Conservation (phyloP, 2,113 vertebrate species). For the Lutjanus erythropterus region DNA sequence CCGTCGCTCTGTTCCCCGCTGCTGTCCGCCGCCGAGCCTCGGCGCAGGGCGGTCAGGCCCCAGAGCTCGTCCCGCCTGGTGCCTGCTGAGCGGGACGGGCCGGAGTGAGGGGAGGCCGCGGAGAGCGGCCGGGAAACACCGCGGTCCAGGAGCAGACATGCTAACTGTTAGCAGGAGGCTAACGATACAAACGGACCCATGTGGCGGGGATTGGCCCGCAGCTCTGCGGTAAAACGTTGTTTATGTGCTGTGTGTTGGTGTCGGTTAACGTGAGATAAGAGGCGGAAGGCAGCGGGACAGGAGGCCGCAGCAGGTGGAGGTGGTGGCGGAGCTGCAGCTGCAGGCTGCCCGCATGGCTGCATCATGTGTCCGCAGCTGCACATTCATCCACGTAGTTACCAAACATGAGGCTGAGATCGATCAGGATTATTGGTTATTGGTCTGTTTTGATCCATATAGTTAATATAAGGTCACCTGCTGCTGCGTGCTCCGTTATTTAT, state of each 20-base stretch:
- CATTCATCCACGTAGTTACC: slow-evolving; percentile 12
- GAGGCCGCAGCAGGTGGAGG: slow-evolving; percentile 37
- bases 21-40: background rate
- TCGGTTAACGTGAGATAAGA: accelerated
- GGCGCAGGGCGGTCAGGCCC: background rate
- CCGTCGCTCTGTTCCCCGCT: background rate
- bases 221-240: background rate
- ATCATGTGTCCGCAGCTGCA: slow-evolving; percentile 58
- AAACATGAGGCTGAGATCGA: background rate
- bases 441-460: background rate
- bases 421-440: background rate
- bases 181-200: background rate
- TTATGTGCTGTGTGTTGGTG: accelerated
- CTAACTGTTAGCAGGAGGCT: slow-evolving; percentile 45
- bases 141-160: slow-evolving; percentile 45
- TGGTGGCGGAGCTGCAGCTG: slow-evolving; percentile 37
- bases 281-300: background rate
- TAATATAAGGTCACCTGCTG: background rate
- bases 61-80: background rate
- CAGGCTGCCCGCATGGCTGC: slow-evolving; percentile 73
- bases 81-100: background rate
- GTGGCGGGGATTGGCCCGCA: background rate
- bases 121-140: slow-evolving; percentile 53
- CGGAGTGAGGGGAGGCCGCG: slow-evolving; percentile 53
- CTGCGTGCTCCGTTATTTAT: background rate